Evolutionary conservation across 2,113 vertebrate genomes (phyloP).

Genomic region (Muntiacus reevesi): DNA sequence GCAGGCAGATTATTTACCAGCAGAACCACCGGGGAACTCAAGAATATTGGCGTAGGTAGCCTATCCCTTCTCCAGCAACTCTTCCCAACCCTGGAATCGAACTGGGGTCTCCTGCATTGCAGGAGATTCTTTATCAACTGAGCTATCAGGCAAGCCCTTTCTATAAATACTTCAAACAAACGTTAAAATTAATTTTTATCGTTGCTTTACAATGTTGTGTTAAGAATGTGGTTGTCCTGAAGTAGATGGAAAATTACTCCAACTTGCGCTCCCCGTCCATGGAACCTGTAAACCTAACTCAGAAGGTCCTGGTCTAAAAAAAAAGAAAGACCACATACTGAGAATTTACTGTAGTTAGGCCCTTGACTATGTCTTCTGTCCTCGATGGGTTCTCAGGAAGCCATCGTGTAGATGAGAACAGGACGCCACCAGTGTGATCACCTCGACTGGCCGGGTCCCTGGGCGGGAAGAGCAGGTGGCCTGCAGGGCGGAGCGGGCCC

Average conservation of each 20-base stretch:
- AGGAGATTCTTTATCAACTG: neutral
- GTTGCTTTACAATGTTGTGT: neutral
- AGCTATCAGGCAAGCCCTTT: neutral
- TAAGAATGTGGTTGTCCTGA: neutral
- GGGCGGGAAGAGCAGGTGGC: neutral
- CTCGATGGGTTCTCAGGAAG: neutral
- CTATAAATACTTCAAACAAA: neutral
- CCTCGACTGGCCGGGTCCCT: neutral
- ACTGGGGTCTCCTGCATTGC: neutral
- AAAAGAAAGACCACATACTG: neutral
- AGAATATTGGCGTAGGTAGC: neutral
- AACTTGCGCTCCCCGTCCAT: neutral
- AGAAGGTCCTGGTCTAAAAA: neutral
- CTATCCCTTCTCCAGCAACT: fast-evolving
- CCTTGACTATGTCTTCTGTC: neutral
- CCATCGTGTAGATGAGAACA: neutral
- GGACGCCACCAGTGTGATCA: neutral
- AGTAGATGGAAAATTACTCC: neutral
- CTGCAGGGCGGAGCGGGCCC: neutral
- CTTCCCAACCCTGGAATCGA: neutral
- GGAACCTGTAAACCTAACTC: neutral
- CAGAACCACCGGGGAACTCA: neutral
- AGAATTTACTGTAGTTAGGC: neutral
- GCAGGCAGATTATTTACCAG: neutral
- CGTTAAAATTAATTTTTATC: neutral